Evolutionary conservation across 2,797 vertebrate species (phyloP).

Genomic region (Gobionotothen gibberifrons): DNA sequence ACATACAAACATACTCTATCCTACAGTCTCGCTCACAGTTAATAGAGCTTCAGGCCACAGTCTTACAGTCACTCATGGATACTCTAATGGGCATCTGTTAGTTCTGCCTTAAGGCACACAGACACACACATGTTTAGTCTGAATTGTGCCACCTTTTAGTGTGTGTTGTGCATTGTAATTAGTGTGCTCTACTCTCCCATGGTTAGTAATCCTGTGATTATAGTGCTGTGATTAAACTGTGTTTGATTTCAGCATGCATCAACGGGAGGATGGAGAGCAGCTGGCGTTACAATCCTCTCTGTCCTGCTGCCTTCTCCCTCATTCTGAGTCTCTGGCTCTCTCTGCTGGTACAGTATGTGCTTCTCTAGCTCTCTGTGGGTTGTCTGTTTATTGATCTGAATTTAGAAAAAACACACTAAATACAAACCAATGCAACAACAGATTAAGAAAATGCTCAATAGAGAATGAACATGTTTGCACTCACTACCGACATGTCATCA

Average conservation of each 20-base stretch:
- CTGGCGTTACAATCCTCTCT: constrained; percentile 47
- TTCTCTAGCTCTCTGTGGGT: not conserved
- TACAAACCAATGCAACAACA: not conserved
- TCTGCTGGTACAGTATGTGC: constrained; percentile 60
- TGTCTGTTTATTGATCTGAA: constrained; percentile 8
- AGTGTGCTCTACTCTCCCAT: constrained; percentile 68
- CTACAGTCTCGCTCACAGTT: constrained; percentile 6
- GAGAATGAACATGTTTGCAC: constrained; percentile 54
- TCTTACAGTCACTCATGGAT: constrained; percentile 30
- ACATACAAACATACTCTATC: constrained; percentile 3
- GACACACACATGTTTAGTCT: constrained; percentile 34
- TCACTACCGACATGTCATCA: constrained; percentile 90
- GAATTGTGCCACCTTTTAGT: constrained; percentile 21
- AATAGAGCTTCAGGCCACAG: constrained; percentile 12
- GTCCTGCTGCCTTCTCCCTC: constrained; percentile 3
- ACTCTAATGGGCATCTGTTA: constrained; percentile 65
- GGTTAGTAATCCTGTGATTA: constrained; percentile 78
- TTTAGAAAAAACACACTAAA: not conserved
- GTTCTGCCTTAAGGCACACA: constrained; percentile 39
- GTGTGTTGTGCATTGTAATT: constrained; percentile 58
- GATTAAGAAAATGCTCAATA: not conserved
- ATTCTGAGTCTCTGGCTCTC: constrained; percentile 57
- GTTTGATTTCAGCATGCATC: constrained; percentile 62
- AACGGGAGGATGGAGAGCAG: constrained; percentile 51
- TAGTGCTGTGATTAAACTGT: constrained; percentile 73